Evolutionary conservation across 2,113 vertebrate genomes (phyloP).

Genomic region (Delphinapterus leucas): DNA sequence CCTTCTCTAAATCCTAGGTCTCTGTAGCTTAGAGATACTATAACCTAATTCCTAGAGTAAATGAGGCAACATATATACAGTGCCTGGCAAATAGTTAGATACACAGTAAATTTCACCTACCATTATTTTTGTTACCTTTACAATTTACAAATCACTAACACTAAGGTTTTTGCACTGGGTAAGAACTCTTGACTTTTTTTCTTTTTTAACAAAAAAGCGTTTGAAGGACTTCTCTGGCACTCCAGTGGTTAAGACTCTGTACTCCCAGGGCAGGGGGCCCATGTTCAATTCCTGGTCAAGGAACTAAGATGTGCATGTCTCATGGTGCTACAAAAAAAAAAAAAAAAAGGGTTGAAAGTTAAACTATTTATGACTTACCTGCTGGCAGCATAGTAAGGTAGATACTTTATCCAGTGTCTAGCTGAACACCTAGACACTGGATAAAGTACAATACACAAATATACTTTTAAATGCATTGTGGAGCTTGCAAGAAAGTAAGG

Average conservation of each 20-base stretch:
- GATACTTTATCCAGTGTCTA: too few species aligned
- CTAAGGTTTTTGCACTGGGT: background rate
- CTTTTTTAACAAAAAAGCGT: background rate
- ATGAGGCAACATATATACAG: background rate
- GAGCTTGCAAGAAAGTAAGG: background rate
- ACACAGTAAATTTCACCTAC: background rate
- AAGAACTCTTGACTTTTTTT: background rate
- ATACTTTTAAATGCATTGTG: conserved; percentile 4
- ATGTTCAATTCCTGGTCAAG: background rate
- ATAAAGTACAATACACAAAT: background rate
- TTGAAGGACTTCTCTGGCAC: background rate
- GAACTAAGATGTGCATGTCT: background rate
- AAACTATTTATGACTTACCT: background rate
- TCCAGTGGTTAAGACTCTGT: background rate
- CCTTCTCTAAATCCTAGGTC: background rate
- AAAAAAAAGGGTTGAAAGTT: background rate
- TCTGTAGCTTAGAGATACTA: background rate
- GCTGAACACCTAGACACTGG: background rate
- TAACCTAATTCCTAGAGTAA: background rate
- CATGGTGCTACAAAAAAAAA: background rate
- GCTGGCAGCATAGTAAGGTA: background rate
- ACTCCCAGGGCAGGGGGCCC: background rate
- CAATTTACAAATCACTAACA: background rate
- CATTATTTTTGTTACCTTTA: background rate
- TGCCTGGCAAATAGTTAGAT: background rate